Evolutionary conservation across 2,113 vertebrate genomes (phyloP).

Genomic region (Alexandromys fortis): DNA sequence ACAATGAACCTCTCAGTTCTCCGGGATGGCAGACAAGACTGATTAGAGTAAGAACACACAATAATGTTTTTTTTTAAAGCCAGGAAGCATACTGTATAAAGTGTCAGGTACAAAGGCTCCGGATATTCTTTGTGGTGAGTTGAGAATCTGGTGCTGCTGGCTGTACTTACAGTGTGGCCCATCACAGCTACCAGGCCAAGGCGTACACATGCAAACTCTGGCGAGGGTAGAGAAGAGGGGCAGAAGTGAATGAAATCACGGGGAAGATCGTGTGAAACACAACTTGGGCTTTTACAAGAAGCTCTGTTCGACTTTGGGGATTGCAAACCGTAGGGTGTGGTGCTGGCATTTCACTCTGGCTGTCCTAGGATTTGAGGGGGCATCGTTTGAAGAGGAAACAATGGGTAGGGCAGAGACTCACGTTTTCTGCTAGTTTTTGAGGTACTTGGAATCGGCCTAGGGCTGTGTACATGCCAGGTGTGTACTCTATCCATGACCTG

Average conservation of each 20-base stretch:
- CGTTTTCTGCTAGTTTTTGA: neutral
- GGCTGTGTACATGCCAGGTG: no score
- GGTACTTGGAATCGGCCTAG: neutral
- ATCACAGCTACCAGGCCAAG: slow-evolving; percentile 40
- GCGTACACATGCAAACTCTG: neutral
- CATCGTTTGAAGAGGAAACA: neutral
- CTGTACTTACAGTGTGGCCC: slow-evolving; percentile 64
- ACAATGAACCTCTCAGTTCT: slow-evolving; percentile 91
- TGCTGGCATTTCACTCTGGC: neutral
- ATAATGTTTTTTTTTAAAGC: slow-evolving; percentile 91
- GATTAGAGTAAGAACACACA: slow-evolving; percentile 90
- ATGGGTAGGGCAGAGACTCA: neutral
- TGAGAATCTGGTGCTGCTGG: slow-evolving; percentile 77
- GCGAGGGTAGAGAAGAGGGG: neutral
- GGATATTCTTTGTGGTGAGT: slow-evolving; percentile 83
- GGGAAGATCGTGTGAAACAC: neutral
- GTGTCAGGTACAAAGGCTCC: slow-evolving; percentile 85
- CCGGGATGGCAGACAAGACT: slow-evolving; percentile 86
- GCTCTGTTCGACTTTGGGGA: neutral
- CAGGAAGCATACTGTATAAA: slow-evolving; percentile 86
- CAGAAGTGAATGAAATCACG: neutral
- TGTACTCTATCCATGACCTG: no score
- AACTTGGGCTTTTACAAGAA: neutral
- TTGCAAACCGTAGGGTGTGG: neutral
- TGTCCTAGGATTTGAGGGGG: neutral